phyloP scores from a whole-genome alignment of 2,113 vertebrate genomes.

The Pseudopipra pipra region DNA sequence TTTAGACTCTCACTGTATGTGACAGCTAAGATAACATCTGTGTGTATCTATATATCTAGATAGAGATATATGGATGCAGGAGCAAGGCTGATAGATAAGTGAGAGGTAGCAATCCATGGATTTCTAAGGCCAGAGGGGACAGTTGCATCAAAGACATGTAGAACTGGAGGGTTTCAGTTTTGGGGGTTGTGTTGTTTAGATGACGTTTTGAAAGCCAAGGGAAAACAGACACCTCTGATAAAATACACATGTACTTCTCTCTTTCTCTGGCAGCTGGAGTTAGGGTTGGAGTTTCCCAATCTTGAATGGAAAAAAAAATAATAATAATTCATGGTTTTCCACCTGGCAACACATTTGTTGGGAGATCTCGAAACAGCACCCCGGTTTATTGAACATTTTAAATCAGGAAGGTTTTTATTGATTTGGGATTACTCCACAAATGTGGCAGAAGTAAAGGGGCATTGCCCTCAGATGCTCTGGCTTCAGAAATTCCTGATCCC shows the following conservation, averaged over 20 bases:
- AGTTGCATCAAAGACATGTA: background rate
- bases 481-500: background rate
- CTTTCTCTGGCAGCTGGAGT: background rate
- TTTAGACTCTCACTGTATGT: background rate
- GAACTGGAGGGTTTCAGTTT: background rate
- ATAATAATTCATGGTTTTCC: background rate
- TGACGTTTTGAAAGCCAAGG: background rate
- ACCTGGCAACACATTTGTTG: fast-evolving
- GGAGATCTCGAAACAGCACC: background rate
- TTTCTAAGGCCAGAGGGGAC: background rate
- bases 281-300: slow-evolving; percentile 4
- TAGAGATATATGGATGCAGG: background rate
- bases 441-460: background rate
- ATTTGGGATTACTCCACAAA: background rate
- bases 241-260: background rate
- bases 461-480: background rate
- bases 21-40: background rate
- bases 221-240: slow-evolving; percentile 33
- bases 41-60: background rate
- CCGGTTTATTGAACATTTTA: background rate
- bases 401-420: background rate
- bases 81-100: background rate
- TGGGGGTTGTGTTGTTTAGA: background rate
- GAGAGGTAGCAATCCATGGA: background rate
- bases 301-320: background rate